Evolutionary conservation across 2,113 vertebrate genomes (phyloP), one percentile per base, ranked within the genome.

Genomic region (Platichthys flesus): DNA sequence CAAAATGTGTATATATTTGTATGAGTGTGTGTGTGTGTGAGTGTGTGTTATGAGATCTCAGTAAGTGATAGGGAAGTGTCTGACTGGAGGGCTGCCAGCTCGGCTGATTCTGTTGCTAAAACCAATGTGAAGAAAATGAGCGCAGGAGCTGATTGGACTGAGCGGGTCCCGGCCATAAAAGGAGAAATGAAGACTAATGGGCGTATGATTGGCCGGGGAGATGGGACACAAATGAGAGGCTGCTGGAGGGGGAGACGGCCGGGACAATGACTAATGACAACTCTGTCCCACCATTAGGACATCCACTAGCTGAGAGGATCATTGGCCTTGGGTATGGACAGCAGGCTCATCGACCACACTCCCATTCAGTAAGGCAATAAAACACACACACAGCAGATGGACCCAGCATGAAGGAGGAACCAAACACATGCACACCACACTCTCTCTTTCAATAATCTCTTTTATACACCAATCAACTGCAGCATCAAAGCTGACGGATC

Each of bases 141-240:
- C 85, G 82, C 63, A 49, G 54, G 55, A 71, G 65, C 81, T 86
- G 76, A 86, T 78, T 80, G 80, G 85, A 82, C 76, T 18, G 64
- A 85, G 67, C 28, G 57, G 76, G 28, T 20, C 51, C 15, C 3
- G 49, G 74, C 86, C 79, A 81, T 89, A 82, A 90, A 80, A 83
- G 79, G 60, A 82, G 75, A 81, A 89, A 91, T 90, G 75, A 85
- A 89, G 87, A 92, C 86, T 87, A 91, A 93, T 93, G 88, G 86
- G 52, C 60, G 71, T 84, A 86, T 91, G 85, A 92, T 89, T 85
- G 70, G 81, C 69, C 56, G 1, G 62, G 74, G 78, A 87, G 82
- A 89, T 86, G 84, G 71, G 74, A 83, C 83, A 90, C 81, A 88
- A 91, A 88, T 85, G 81, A 83, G 76, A 63, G 81, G 56, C 54